Conservation (phyloP, 1,140 invertebrate species). For the Nymphalis io region DNA sequence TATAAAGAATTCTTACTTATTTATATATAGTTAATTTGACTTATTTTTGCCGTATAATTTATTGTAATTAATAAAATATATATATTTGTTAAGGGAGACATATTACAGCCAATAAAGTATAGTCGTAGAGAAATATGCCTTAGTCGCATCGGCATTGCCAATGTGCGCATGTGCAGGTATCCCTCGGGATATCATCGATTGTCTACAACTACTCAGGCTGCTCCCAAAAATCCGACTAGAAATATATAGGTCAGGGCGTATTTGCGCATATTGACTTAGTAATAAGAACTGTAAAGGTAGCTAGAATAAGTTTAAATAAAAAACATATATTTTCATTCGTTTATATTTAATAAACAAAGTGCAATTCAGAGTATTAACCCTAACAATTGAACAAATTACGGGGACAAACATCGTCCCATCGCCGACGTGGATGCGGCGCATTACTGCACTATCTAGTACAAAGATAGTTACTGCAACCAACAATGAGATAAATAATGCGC, state of each 20-base stretch:
- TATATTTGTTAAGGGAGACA: no score
- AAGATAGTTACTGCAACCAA: slow-evolving; percentile 46
- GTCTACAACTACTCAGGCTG: slow-evolving; percentile 56
- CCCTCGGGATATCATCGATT: slow-evolving; percentile 77
- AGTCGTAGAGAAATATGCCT: neutral
- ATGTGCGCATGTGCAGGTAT: slow-evolving; percentile 75
- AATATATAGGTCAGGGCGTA: slow-evolving; percentile 69
- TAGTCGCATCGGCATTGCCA: slow-evolving; percentile 6
- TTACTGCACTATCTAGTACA: slow-evolving; percentile 47
- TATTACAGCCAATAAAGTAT: neutral
- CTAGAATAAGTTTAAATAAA: slow-evolving; percentile 51
- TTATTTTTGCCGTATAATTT: no score
- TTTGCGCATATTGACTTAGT: slow-evolving; percentile 6
- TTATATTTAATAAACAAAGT: slow-evolving; percentile 81
- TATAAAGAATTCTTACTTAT: no score
- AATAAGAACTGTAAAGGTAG: slow-evolving; percentile 1
- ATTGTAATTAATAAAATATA: no score
- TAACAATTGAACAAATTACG: slow-evolving; percentile 79
- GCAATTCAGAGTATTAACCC: slow-evolving; percentile 79
- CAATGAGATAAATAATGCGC: slow-evolving; percentile 44
- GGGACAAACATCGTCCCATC: slow-evolving; percentile 63
- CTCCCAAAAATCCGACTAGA: slow-evolving; percentile 43
- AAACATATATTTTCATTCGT: slow-evolving; percentile 68
- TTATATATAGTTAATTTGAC: no score
- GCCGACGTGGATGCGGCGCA: slow-evolving; percentile 56